Evolutionary conservation across 2,113 vertebrate genomes (phyloP).

Genomic region (Prochilodus magdalenae): DNA sequence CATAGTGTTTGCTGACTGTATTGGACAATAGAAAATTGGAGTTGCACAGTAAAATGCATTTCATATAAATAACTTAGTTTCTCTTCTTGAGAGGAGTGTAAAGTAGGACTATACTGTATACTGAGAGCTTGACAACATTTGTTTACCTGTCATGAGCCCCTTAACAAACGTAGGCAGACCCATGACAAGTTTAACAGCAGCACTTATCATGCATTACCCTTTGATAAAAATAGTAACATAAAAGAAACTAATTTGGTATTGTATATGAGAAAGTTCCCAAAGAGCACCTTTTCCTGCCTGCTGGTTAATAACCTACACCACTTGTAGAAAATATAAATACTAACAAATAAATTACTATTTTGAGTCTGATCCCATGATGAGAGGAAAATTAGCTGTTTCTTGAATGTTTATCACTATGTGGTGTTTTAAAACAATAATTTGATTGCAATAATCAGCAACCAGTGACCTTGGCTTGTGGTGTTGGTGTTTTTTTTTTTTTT

Average conservation of each 20-base stretch:
- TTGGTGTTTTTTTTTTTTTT: no score
- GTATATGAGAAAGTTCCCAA: background rate
- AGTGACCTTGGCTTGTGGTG: background rate
- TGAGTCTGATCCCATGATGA: constrained; percentile 1
- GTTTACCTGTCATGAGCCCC: constrained; percentile 21
- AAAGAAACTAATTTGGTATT: background rate
- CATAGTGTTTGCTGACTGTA: constrained; percentile 14
- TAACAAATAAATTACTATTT: background rate
- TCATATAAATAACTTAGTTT: constrained; percentile 9
- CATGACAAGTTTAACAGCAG: background rate
- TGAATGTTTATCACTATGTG: background rate
- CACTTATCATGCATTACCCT: constrained; percentile 5
- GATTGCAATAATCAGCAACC: no score
- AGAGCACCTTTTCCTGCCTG: background rate
- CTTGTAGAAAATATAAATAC: no score
- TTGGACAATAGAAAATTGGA: constrained; percentile 4
- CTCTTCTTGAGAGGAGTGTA: background rate
- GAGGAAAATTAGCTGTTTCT: background rate
- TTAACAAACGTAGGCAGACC: background rate
- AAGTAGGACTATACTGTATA: constrained; percentile 19
- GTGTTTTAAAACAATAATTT: background rate
- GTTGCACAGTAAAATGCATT: constrained; percentile 25
- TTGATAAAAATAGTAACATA: background rate
- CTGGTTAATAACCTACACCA: background rate
- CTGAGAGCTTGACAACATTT: constrained; percentile 24